Conservation (phyloP, 1,140 invertebrate genomes). For the Ganaspis sp. region DNA sequence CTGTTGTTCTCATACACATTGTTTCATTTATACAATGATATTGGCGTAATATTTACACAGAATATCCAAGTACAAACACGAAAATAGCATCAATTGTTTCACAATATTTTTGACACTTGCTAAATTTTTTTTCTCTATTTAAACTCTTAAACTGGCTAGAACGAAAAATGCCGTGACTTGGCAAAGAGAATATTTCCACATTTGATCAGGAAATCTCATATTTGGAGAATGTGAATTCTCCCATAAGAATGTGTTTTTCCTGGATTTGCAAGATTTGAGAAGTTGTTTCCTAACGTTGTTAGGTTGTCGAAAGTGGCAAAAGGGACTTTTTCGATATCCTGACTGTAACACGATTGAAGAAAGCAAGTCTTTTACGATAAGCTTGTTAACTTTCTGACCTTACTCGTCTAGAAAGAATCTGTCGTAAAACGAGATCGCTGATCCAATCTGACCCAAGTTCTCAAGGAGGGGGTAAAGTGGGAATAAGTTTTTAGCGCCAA, state of each 20-base stretch:
- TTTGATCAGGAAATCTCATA: not conserved
- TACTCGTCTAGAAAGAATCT: not conserved
- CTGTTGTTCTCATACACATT: slow-evolving; percentile 1
- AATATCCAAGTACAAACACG: not conserved
- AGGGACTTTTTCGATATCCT: slow-evolving; percentile 28
- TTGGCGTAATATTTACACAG: not conserved
- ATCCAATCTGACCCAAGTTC: slow-evolving; percentile 37
- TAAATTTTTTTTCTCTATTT: too few species aligned
- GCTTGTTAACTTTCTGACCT: slow-evolving; percentile 22
- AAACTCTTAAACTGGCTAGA: too few species aligned
- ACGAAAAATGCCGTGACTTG: too few species aligned
- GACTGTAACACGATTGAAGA: not conserved
- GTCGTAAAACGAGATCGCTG: slow-evolving; percentile 37
- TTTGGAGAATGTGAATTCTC: too few species aligned
- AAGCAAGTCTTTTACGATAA: slow-evolving; percentile 30
- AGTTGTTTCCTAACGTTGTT: slow-evolving; percentile 16
- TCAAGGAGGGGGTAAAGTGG: slow-evolving; percentile 15
- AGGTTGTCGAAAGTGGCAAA: not conserved
- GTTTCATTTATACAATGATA: not conserved
- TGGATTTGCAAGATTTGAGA: slow-evolving; percentile 18
- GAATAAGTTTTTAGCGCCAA: slow-evolving; percentile 39
- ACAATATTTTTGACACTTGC: too few species aligned
- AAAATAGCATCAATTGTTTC: too few species aligned
- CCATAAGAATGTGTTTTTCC: not conserved
- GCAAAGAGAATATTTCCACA: not conserved